Evolutionary conservation across 2,888 invertebrate genomes (phyloP).

Genomic region (Cryptosula pallasiana): DNA sequence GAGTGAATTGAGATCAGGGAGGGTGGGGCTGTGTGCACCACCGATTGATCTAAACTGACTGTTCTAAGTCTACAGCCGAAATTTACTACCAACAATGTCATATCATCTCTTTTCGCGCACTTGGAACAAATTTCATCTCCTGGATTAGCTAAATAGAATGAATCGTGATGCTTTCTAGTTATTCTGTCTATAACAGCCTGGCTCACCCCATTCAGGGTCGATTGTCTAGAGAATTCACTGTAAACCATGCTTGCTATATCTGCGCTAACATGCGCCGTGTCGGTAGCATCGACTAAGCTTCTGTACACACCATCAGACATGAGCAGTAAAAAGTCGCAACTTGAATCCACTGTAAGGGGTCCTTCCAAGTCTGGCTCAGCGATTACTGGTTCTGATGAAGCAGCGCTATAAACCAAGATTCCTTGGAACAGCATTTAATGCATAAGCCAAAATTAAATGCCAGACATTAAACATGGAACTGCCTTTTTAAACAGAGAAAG

Average conservation of each 20-base stretch:
- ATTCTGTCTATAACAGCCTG: conserved; percentile 80
- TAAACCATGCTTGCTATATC: conserved; percentile 48
- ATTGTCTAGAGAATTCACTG: conserved; percentile 65
- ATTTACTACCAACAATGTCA: conserved; percentile 77
- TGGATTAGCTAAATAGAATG: conserved; percentile 59
- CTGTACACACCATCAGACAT: conserved; percentile 81
- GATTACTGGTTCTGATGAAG: conserved; percentile 72
- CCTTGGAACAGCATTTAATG: too few relatives aligned
- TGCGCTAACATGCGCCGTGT: conserved; percentile 65
- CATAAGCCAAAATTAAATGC: too few relatives aligned
- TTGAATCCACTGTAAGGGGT: conserved; percentile 71
- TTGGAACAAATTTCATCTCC: conserved; percentile 33
- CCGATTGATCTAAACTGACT: conserved; percentile 46
- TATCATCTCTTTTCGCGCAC: conserved; percentile 68
- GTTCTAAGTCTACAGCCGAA: conserved; percentile 71
- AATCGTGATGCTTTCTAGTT: conserved; percentile 74
- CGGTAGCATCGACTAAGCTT: conserved; percentile 72
- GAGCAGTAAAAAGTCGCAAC: conserved; percentile 73
- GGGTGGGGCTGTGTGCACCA: not conserved
- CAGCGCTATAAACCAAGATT: conserved; percentile 58
- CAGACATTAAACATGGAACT: too few relatives aligned
- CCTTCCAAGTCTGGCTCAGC: conserved; percentile 78
- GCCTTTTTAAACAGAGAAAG: too few relatives aligned
- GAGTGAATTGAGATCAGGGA: not conserved
- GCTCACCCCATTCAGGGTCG: conserved; percentile 73